These are phyloP conservation scores for Boloria euphrosyne DNA, from an alignment of 2,888 invertebrate genomes.

Conservation along the genomic window DNA sequence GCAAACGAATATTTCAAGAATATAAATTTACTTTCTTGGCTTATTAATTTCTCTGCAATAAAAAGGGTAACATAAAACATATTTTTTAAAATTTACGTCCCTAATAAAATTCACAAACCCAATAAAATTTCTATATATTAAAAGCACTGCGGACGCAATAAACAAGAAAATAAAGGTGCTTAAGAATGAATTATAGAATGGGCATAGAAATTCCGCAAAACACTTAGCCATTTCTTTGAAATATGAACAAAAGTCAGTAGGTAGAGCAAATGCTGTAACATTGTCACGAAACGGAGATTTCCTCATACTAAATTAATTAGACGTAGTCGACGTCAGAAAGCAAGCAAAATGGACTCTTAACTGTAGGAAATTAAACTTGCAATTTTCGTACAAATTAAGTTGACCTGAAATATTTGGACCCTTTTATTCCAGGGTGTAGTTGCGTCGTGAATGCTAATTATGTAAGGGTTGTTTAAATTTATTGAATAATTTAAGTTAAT, in stretches of 20 bases:
- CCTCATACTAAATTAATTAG: constrained; percentile 75
- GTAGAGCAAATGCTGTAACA: constrained; percentile 65
- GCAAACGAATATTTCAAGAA: background rate
- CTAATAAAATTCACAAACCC: constrained; percentile 5
- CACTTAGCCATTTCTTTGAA: constrained; percentile 49
- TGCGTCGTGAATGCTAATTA: constrained; percentile 77
- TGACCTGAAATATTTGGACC: constrained; percentile 75
- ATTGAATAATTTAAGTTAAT: constrained; percentile 78
- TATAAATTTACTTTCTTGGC: background rate
- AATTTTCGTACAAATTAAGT: constrained; percentile 68
- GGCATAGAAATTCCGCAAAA: constrained; percentile 46
- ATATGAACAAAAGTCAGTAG: constrained; percentile 59
- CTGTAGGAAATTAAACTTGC: constrained; percentile 65
- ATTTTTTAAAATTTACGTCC: constrained; percentile 4
- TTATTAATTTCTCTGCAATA: background rate
- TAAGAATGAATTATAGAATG: constrained; percentile 45
- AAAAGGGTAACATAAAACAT: background rate
- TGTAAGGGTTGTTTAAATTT: constrained; percentile 74
- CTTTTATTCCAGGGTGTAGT: constrained; percentile 72
- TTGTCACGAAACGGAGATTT: constrained; percentile 74
- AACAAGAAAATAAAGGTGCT: constrained; percentile 40
- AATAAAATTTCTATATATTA: constrained; percentile 17
- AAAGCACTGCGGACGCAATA: constrained; percentile 39
- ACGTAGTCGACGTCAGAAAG: constrained; percentile 47
- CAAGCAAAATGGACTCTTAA: constrained; percentile 68